These are phyloP conservation scores for Phyllotis vaccarum DNA, from an alignment of 2,797 vertebrate species.

Conservation along the genomic window DNA sequence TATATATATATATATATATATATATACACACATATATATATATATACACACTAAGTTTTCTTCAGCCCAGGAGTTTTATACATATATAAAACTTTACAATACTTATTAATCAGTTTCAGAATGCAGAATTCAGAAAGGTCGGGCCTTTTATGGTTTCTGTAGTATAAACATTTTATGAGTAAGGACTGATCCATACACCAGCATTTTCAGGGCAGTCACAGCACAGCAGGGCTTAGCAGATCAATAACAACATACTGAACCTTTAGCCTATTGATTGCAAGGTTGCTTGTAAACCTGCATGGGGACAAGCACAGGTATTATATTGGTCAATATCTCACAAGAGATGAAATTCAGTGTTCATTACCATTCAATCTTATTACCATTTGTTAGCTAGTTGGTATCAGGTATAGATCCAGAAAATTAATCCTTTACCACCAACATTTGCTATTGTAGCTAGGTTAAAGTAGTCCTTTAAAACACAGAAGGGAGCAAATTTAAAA, in stretches of 20 bases:
- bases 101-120: not conserved
- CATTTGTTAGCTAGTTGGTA: not conserved
- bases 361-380: slow-evolving; percentile 14
- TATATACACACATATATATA: no score
- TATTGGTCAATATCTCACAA: slow-evolving; percentile 44
- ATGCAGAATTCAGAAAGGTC: slow-evolving; percentile 32
- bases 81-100: slow-evolving; percentile 50
- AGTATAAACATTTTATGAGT: slow-evolving; percentile 37
- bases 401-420: not conserved
- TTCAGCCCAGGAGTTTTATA: not conserved
- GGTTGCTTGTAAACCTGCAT: slow-evolving; percentile 48
- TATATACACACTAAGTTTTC: not conserved
- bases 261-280: slow-evolving; percentile 57
- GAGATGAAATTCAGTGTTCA: slow-evolving; percentile 26
- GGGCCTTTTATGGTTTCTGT: slow-evolving; percentile 11
- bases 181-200: not conserved
- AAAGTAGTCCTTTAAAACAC: not conserved
- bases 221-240: not conserved
- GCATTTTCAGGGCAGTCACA: slow-evolving; percentile 4
- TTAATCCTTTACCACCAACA: not conserved
- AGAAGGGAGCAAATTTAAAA: not conserved
- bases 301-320: slow-evolving; percentile 20
- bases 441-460: not conserved
- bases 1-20: no score
- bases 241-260: slow-evolving; percentile 44